phyloP scores from a whole-genome alignment of 1,140 invertebrate species.

The Microplitis mediator region DNA sequence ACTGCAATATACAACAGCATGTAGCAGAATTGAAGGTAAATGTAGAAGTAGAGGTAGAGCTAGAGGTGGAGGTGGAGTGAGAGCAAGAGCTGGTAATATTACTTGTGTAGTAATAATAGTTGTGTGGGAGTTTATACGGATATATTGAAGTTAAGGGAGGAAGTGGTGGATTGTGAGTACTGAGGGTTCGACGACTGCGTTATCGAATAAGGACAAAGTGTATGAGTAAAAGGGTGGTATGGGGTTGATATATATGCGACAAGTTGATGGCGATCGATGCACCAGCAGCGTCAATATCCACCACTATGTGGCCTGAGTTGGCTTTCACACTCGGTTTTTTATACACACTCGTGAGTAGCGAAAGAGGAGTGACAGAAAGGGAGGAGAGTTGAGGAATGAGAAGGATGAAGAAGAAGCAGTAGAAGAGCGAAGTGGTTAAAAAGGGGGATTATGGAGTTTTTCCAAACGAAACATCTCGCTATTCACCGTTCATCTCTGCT shows the following conservation, averaged over 20 bases:
- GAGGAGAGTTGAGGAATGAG: constrained; percentile 13
- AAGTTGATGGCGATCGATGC: constrained; percentile 45
- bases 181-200: not conserved
- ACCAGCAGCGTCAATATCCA: constrained; percentile 37
- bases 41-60: too few relatives aligned
- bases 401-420: not conserved
- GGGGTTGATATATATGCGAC: constrained; percentile 38
- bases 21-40: too few relatives aligned
- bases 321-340: constrained; percentile 33
- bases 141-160: not conserved
- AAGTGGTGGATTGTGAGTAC: not conserved
- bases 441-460: not conserved
- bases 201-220: not conserved
- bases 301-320: constrained; percentile 42
- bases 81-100: not conserved
- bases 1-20: constrained; percentile 5
- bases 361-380: constrained; percentile 31
- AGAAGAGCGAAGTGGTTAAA: not conserved
- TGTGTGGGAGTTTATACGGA: not conserved
- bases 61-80: not conserved
- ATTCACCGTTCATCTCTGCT: not conserved
- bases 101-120: constrained; percentile 10
- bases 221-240: constrained; percentile 26
- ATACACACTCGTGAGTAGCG: too few relatives aligned
- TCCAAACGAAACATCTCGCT: constrained; percentile 3